These are phyloP conservation scores for Pedetes capensis DNA, from an alignment of 2,113 vertebrate genomes.

Conservation along the genomic window DNA sequence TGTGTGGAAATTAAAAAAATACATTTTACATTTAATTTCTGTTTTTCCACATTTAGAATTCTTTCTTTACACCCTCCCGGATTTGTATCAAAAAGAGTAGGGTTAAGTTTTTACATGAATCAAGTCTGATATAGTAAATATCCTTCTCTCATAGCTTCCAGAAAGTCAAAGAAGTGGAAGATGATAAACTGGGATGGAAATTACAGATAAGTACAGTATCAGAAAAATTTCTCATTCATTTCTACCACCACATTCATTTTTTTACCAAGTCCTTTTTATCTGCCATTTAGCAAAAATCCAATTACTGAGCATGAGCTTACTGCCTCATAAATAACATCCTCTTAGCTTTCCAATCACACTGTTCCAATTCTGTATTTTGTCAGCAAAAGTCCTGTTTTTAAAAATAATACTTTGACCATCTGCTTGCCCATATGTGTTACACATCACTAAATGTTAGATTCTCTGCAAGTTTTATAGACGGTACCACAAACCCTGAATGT, in stretches of 20 bases:
- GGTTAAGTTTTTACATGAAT: neutral
- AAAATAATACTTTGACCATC: conserved; percentile 82
- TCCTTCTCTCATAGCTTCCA: neutral
- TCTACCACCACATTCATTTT: neutral
- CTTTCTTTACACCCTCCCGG: neutral
- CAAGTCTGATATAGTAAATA: neutral
- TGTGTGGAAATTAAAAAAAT: neutral
- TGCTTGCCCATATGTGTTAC: conserved; percentile 78
- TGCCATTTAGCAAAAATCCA: conserved; percentile 73
- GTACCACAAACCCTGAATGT: conserved; percentile 68
- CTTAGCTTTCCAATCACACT: conserved; percentile 76
- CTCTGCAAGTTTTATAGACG: conserved; percentile 76
- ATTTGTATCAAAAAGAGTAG: neutral
- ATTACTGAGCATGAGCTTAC: conserved; percentile 60
- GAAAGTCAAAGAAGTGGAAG: neutral
- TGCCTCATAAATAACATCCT: conserved; percentile 73
- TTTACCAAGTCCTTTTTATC: conserved; percentile 45
- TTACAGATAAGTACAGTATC: neutral
- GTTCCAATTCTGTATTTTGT: conserved; percentile 81
- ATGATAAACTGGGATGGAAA: neutral
- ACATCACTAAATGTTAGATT: conserved; percentile 76
- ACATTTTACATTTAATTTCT: neutral
- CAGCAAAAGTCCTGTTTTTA: conserved; percentile 81
- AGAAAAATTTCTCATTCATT: conserved; percentile 22
- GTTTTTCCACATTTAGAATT: neutral